Conservation (phyloP, 1,140 invertebrate species). For the Penaeus vannamei region DNA sequence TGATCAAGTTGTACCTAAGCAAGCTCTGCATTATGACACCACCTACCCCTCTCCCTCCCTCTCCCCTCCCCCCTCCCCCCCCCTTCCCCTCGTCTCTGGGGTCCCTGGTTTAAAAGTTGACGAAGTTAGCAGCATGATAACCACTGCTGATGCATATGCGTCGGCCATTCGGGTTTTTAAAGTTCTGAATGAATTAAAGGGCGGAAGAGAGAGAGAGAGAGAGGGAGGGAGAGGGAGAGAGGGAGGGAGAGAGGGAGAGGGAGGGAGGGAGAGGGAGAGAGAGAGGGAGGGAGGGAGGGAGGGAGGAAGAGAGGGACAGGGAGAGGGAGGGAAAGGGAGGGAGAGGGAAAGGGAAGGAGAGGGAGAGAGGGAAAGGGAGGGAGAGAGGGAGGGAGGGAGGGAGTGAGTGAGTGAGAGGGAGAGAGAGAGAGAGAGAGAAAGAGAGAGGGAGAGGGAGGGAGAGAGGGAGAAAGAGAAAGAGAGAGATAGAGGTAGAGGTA, state of each 20-base stretch:
- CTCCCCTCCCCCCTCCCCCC: no score
- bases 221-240: conserved; percentile 1
- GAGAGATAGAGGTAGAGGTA: background rate
- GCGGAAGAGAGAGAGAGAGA: background rate
- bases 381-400: background rate
- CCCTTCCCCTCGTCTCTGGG: no score
- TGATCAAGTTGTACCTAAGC: no score
- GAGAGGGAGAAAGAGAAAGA: conserved; percentile 6
- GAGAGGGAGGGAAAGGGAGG: conserved; percentile 4
- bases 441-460: conserved; percentile 31
- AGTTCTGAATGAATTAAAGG: background rate
- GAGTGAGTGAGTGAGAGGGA: background rate
- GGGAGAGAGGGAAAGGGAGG: no score
- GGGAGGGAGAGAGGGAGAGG: background rate
- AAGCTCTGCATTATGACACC: no score
- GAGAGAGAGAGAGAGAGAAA: background rate
- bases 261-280: background rate
- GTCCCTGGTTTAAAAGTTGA: background rate
- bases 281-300: no score
- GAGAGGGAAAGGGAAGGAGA: background rate
- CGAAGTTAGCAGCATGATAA: background rate
- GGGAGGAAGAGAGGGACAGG: background rate
- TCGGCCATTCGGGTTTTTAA: background rate
- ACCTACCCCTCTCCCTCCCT: no score
- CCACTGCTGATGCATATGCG: background rate